A percentile compares a stretch with the other conserved stretches of the same genome.
phyloP scores from a whole-genome alignment of 1,140 invertebrate species.

The Trichonephila clavata region DNA sequence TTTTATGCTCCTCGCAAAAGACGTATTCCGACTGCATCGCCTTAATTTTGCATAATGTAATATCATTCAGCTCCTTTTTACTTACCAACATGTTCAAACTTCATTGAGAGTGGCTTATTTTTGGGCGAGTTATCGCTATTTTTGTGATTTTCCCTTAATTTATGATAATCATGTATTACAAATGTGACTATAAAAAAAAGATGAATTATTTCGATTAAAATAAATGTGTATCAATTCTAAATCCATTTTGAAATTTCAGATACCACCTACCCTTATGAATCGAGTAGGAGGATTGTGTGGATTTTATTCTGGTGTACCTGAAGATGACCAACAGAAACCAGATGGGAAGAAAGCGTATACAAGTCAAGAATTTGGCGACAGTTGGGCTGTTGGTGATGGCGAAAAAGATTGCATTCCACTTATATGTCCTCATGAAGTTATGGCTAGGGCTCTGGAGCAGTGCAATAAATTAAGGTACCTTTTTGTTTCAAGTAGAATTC shows the following conservation, averaged over 20 bases:
- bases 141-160: no score
- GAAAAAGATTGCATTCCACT: slow-evolving; percentile 82
- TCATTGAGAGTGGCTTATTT: no score
- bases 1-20: no score
- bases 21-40: no score
- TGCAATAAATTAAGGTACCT: slow-evolving; percentile 83
- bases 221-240: no score
- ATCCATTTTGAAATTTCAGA: slow-evolving; percentile 75
- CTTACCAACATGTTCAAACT: no score
- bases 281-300: slow-evolving; percentile 90
- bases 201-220: no score
- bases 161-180: no score
- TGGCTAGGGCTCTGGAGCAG: slow-evolving; percentile 85
- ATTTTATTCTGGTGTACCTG: slow-evolving; percentile 85
- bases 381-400: slow-evolving; percentile 83
- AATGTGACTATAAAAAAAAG: no score
- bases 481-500: not conserved
- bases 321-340: slow-evolving; percentile 87
- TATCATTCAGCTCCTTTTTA: no score
- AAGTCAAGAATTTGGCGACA: slow-evolving; percentile 87
- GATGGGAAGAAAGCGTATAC: slow-evolving; percentile 85
- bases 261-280: slow-evolving; percentile 83
- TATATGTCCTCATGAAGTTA: slow-evolving; percentile 84
- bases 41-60: no score
- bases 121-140: no score